phyloP scores from a whole-genome alignment of 2,888 invertebrate genomes.

The Lithophane leautieri region DNA sequence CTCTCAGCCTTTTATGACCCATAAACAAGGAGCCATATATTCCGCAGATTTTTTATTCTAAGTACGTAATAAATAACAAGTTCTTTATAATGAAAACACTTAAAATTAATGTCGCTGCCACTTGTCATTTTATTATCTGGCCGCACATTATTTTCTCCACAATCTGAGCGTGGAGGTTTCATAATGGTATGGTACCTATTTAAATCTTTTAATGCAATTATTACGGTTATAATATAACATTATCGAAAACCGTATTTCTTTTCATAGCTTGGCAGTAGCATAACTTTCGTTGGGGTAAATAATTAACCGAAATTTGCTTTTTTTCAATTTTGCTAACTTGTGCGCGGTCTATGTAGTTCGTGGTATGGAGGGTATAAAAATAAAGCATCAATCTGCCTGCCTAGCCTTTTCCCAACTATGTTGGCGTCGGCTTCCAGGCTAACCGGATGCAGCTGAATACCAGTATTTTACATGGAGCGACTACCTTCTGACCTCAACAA shows the following conservation, averaged over 20 bases:
- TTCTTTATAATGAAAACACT: conserved; percentile 74
- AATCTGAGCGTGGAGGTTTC: conserved; percentile 26
- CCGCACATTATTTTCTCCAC: conserved; percentile 46
- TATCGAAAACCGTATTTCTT: conserved; percentile 31
- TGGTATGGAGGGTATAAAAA: conserved; percentile 15
- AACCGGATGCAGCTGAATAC: too few relatives aligned
- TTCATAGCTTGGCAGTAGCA: background rate
- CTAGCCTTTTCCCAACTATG: too few relatives aligned
- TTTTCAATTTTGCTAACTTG: conserved; percentile 16
- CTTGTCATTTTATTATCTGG: conserved; percentile 65
- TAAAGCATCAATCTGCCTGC: too few relatives aligned
- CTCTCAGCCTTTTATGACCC: conserved; percentile 73
- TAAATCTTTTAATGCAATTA: conserved; percentile 45
- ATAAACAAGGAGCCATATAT: conserved; percentile 76
- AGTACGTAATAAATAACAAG: conserved; percentile 74
- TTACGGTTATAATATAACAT: conserved; percentile 24
- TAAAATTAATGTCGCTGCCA: conserved; percentile 61
- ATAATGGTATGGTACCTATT: conserved; percentile 40
- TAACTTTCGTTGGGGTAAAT: background rate
- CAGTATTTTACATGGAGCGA: too few relatives aligned
- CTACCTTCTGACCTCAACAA: too few relatives aligned
- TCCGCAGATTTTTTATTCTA: conserved; percentile 74
- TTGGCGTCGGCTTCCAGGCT: too few relatives aligned
- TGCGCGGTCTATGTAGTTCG: background rate
- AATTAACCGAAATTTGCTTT: conserved; percentile 2